phyloP scores from a whole-genome alignment of 2,797 vertebrate genomes.

The Leuciscus waleckii region DNA sequence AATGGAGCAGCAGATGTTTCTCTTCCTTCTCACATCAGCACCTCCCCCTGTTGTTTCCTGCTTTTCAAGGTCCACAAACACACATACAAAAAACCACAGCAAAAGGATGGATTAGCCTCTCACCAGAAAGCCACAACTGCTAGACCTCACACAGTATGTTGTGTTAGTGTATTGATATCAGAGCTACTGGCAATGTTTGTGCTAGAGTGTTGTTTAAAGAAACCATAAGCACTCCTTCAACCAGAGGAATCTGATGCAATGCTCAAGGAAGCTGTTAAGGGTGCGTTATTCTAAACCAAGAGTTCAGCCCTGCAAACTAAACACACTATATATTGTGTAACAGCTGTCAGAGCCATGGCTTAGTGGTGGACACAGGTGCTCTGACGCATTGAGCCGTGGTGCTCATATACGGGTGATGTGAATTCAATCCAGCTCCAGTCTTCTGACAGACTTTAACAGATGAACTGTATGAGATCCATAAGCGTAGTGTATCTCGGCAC shows the following conservation, averaged over 20 bases:
- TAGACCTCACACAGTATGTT: slow-evolving; percentile 25
- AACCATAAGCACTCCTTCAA: not conserved
- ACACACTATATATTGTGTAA: not conserved
- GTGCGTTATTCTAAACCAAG: not conserved
- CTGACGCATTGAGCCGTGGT: not conserved
- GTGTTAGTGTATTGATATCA: slow-evolving; percentile 5
- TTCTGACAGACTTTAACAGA: not conserved
- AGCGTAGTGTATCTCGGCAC: not conserved
- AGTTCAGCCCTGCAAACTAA: not conserved
- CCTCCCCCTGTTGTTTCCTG: slow-evolving; percentile 49
- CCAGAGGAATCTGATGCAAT: not conserved
- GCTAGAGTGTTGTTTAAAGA: slow-evolving; percentile 3
- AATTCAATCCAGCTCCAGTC: not conserved
- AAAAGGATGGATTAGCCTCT: slow-evolving; percentile 36
- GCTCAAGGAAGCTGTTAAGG: slow-evolving; percentile 9
- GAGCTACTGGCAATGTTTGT: slow-evolving; percentile 8
- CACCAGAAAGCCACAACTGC: not conserved
- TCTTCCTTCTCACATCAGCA: slow-evolving; percentile 36
- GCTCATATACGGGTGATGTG: not conserved
- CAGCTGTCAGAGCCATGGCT: not conserved
- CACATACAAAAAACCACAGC: slow-evolving; percentile 6
- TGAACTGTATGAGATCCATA: not conserved
- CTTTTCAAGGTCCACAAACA: slow-evolving; percentile 58
- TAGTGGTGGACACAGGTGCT: not conserved
- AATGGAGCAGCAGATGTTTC: slow-evolving; percentile 32